phyloP scores from a whole-genome alignment of 2,888 invertebrate species.

The Branchipolynoe longqiensis region DNA sequence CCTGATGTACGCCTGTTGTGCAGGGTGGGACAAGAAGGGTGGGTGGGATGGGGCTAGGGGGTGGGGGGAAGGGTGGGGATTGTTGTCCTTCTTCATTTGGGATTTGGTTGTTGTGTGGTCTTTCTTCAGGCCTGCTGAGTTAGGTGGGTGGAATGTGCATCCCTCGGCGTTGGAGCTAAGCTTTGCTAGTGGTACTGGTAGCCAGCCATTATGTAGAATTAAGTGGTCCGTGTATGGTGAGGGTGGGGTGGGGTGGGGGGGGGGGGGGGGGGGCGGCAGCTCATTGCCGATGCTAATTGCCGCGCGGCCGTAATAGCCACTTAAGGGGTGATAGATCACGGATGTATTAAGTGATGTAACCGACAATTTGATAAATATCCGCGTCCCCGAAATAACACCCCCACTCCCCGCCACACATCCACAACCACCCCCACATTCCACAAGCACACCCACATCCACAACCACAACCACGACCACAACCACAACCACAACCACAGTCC shows the following conservation, averaged over 20 bases:
- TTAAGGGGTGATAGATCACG: conserved; percentile 44
- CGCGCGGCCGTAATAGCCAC: conserved; percentile 37
- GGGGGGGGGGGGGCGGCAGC: neutral
- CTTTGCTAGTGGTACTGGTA: neutral
- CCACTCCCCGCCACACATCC: neutral
- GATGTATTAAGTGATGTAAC: conserved; percentile 42
- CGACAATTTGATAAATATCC: conserved; percentile 48
- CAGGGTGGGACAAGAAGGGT: neutral
- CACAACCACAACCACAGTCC: too few relatives aligned
- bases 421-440: neutral
- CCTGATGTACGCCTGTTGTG: conserved; percentile 11
- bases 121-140: neutral
- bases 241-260: too few relatives aligned
- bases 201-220: conserved; percentile 30
- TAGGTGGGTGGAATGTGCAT: neutral
- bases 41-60: neutral
- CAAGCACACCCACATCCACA: neutral
- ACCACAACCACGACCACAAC: neutral
- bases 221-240: too few relatives aligned
- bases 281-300: conserved; percentile 54
- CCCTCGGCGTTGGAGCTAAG: neutral
- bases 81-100: conserved; percentile 12
- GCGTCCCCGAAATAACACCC: neutral
- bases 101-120: neutral
- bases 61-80: too few relatives aligned